Evolutionary conservation across 2,888 invertebrate species (phyloP).

Genomic region (Ectropis crepuscularia): DNA sequence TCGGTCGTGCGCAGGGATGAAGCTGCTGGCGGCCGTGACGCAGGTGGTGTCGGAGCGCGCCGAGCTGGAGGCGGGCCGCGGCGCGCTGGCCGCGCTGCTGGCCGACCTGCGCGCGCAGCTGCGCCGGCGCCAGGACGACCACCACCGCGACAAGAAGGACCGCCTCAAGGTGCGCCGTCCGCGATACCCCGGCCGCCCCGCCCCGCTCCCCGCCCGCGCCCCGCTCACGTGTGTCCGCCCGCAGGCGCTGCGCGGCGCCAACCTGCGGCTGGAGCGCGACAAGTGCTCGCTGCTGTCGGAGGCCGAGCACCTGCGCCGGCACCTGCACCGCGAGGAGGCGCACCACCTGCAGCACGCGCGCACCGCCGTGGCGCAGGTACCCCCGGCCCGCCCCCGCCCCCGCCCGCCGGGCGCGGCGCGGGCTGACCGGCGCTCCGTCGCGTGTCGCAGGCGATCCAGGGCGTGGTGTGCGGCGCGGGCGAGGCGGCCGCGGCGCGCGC

Average conservation of each 20-base stretch:
- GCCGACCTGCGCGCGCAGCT: slow-evolving; percentile 75
- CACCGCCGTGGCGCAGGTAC: slow-evolving; percentile 71
- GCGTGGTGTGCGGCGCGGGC: slow-evolving; percentile 64
- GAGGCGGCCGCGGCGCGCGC: slow-evolving; percentile 58
- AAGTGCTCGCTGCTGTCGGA: slow-evolving; percentile 67
- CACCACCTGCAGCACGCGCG: slow-evolving; percentile 78
- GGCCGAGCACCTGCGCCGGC: slow-evolving; percentile 70
- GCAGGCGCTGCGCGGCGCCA: slow-evolving; percentile 73
- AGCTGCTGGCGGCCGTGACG: slow-evolving; percentile 75
- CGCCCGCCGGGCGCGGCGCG: neutral
- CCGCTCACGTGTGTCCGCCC: neutral
- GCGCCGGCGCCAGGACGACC: slow-evolving; percentile 72
- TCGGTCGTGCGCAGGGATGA: slow-evolving; percentile 65
- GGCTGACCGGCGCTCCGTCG: slow-evolving; percentile 5
- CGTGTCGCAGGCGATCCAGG: slow-evolving; percentile 72
- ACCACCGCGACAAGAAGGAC: slow-evolving; percentile 74
- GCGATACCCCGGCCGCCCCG: neutral
- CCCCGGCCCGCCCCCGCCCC: neutral
- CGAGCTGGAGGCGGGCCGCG: slow-evolving; percentile 70
- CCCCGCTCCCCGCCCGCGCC: neutral
- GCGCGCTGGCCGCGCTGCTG: slow-evolving; percentile 68
- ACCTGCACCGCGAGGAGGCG: slow-evolving; percentile 71
- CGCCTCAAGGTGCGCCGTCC: slow-evolving; percentile 62
- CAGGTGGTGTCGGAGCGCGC: slow-evolving; percentile 76
- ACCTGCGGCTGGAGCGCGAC: slow-evolving; percentile 72